Evolutionary conservation across 2,888 invertebrate species (phyloP).

Genomic region (Acanthosepion lycidas): DNA sequence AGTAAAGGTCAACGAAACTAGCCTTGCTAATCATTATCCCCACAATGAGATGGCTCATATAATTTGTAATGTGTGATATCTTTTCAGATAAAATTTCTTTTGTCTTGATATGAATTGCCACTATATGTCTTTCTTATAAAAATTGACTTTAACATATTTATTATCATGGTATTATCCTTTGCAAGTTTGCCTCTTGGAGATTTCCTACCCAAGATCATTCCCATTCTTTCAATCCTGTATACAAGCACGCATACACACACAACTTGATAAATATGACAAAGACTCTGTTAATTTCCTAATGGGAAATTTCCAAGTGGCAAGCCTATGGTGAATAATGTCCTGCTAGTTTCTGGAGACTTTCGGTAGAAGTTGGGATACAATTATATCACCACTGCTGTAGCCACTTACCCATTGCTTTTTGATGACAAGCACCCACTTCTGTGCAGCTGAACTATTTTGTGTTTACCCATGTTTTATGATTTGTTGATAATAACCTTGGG

Average conservation of each 20-base stretch:
- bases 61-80: too few relatives aligned
- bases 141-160: too few relatives aligned
- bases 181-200: neutral
- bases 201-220: neutral
- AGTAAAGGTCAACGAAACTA: too few relatives aligned
- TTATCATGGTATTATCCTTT: neutral
- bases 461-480: neutral
- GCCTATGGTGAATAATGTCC: neutral
- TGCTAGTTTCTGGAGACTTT: neutral
- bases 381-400: neutral
- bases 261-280: neutral
- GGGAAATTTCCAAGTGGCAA: neutral
- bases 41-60: too few relatives aligned
- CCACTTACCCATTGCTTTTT: neutral
- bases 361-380: neutral
- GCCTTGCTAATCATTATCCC: too few relatives aligned
- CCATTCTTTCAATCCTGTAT: neutral
- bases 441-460: neutral
- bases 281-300: neutral
- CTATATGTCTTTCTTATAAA: too few relatives aligned
- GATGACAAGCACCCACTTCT: neutral
- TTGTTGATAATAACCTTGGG: neutral
- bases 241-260: neutral
- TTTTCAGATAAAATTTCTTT: too few relatives aligned
- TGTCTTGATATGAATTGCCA: too few relatives aligned